Conservation (phyloP, 2,888 invertebrate species). For the Pegoplata infirma region DNA sequence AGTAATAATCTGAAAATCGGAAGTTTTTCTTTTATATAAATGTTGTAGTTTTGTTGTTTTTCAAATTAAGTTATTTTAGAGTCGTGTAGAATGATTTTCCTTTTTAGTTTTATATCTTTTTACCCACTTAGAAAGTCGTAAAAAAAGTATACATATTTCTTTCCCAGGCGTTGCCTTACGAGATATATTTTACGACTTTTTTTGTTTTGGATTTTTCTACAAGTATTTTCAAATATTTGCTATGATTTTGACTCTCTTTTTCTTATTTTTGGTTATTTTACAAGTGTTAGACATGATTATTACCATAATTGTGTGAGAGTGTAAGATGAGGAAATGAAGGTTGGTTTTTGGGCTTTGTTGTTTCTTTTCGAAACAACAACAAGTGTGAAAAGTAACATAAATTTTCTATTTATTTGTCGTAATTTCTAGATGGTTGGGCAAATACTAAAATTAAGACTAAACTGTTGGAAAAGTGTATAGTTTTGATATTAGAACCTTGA, state of each 20-base stretch:
- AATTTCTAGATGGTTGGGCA: conserved; percentile 39
- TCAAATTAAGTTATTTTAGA: conserved; percentile 47
- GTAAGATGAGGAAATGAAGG: background rate
- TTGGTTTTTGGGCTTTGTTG: conserved; percentile 2
- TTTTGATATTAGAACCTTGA: conserved; percentile 39
- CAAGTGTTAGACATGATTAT: conserved; percentile 36
- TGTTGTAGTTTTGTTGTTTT: background rate
- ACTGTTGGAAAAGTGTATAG: too few species aligned
- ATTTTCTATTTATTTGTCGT: conserved; percentile 43
- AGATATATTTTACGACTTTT: conserved; percentile 61
- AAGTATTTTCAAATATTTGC: conserved; percentile 33
- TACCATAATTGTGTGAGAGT: conserved; percentile 32
- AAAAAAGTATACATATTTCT: conserved; percentile 69
- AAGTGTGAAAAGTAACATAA: conserved; percentile 55
- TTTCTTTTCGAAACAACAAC: conserved; percentile 12
- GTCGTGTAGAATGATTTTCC: too few species aligned
- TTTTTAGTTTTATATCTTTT: conserved; percentile 50
- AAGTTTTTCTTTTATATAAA: conserved; percentile 17
- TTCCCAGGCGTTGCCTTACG: conserved; percentile 46
- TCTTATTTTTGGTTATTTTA: conserved; percentile 1
- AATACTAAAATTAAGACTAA: conserved; percentile 9
- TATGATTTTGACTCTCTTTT: conserved; percentile 41
- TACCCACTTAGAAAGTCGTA: conserved; percentile 74
- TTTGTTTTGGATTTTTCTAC: conserved; percentile 1
- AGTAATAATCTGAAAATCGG: conserved; percentile 53